These are phyloP conservation scores for Drosophila percnosoma DNA, from an alignment of 2,888 invertebrate genomes.

Conservation along the genomic window DNA sequence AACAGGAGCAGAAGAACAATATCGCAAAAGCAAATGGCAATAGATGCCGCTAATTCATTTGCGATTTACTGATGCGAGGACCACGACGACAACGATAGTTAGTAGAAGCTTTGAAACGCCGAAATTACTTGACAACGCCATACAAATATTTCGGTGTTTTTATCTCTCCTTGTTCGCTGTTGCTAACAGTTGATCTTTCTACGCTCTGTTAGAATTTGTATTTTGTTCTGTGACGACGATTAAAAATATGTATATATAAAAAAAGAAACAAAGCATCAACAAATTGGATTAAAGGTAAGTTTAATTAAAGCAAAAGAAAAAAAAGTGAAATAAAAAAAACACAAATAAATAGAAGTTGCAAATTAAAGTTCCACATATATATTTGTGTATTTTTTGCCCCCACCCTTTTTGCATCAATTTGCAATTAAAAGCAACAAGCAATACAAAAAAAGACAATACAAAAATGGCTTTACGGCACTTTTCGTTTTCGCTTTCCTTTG, in stretches of 20 bases:
- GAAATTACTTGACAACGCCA: constrained; percentile 15
- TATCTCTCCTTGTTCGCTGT: not conserved
- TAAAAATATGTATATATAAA: not conserved
- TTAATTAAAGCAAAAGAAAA: not conserved
- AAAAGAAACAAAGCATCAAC: not conserved
- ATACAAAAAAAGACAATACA: not conserved
- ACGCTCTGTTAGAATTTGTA: constrained; percentile 1
- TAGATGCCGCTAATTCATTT: constrained; percentile 20
- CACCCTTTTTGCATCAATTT: not conserved
- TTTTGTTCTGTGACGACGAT: constrained; percentile 11
- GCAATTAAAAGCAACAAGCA: not conserved
- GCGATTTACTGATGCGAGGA: constrained; percentile 9
- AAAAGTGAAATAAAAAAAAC: not conserved
- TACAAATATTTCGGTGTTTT: constrained; percentile 9
- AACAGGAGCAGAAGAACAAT: constrained; percentile 6
- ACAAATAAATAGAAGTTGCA: not conserved
- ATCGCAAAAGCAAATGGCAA: constrained; percentile 9
- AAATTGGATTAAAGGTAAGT: constrained; percentile 51
- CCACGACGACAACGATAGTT: not conserved
- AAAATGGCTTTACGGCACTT: not conserved
- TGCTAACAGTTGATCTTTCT: not conserved
- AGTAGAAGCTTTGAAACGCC: not conserved
- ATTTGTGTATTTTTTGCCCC: not conserved
- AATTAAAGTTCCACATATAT: not conserved
- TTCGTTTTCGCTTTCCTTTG: constrained; percentile 16